Base-by-base conservation (phyloP, 2,888 invertebrate genomes). In the Proisotoma minuta region DNA sequence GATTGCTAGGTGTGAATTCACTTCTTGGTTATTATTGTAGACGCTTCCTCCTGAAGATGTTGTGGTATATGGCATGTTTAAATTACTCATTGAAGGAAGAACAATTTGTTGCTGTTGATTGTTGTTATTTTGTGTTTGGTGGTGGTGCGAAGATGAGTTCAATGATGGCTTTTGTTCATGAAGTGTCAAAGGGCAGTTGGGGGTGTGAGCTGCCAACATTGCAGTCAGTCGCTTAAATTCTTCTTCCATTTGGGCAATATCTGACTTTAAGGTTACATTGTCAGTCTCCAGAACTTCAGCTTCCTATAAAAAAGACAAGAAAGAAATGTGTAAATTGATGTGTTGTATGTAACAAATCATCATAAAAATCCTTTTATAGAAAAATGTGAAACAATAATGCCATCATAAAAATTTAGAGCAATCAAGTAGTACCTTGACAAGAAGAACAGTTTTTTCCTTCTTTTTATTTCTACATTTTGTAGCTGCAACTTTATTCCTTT, bases 391-490 rank as follows among this genome's bases (percentile, higher is more conserved):
- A n/a, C n/a, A n/a, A 43, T 20, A 43, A 43, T 43, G 20, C 15
- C 43, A 43, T 43, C 43, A n/a, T 43, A 43, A 43, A 43, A 43
- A n/a, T n/a, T n/a, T n/a, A n/a, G n/a, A n/a, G n/a, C n/a, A n/a
- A n/a, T n/a, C n/a, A 43, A 43, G 15, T 34, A 73, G 70, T 70
- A 78, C 78, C 68, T 86, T 86, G 73, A 91, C 88, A 72, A 93
- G 80, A 76, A 91, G 91, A 74, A 87, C 86, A 1, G 91, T 92
- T 71, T 89, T 84, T 77, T 92, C 91, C 40, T 93, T 87, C 78
- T 94, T 94, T 83, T 94, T 94, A 82, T 93, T 84, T 71, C 94
- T 85, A 77, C 94, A 94, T 78, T 94, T 94, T 12, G 94, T 94
- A 63, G 94, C 94, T 57, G 94, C 94, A 70, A 94, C 90, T 81